Conservation (phyloP, 2,888 invertebrate genomes). For the Rotaria magnacalcarata region DNA sequence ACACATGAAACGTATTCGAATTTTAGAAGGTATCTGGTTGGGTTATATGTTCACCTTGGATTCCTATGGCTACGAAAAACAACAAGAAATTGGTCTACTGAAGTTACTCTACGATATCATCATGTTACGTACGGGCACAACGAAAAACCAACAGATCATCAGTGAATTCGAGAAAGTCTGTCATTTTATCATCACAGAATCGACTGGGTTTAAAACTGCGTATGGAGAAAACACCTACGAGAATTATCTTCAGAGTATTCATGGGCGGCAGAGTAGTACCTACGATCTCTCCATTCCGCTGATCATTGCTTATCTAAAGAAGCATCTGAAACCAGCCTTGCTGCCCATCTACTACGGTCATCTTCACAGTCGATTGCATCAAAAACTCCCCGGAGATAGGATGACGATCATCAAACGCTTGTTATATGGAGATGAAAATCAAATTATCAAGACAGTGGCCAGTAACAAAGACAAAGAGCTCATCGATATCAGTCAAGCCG, state of each 20-base stretch:
- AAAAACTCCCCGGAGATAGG: not conserved
- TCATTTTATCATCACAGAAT: constrained; percentile 38
- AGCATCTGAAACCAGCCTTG: constrained; percentile 33
- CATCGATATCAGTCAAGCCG: not conserved
- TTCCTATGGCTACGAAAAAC: constrained; percentile 39
- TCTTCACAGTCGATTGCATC: constrained; percentile 1
- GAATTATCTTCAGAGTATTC: constrained; percentile 20
- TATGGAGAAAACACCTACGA: constrained; percentile 40
- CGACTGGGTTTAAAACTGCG: constrained; percentile 38
- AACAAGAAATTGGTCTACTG: constrained; percentile 41
- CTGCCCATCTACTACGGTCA: constrained; percentile 39
- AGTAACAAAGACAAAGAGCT: not conserved
- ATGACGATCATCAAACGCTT: constrained; percentile 15
- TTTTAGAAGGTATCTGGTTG: constrained; percentile 40
- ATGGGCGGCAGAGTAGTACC: not conserved
- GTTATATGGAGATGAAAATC: constrained; percentile 34
- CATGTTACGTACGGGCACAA: constrained; percentile 25
- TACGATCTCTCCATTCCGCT: constrained; percentile 39
- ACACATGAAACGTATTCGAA: constrained; percentile 42
- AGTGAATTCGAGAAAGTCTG: constrained; percentile 38
- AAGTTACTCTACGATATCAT: constrained; percentile 39
- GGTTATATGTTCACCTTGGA: constrained; percentile 40
- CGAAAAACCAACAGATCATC: constrained; percentile 22
- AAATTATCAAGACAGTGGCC: not conserved
- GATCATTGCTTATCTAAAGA: constrained; percentile 38